phyloP scores from a whole-genome alignment of 2,797 vertebrate species.

The Corythornis leucogaster region DNA sequence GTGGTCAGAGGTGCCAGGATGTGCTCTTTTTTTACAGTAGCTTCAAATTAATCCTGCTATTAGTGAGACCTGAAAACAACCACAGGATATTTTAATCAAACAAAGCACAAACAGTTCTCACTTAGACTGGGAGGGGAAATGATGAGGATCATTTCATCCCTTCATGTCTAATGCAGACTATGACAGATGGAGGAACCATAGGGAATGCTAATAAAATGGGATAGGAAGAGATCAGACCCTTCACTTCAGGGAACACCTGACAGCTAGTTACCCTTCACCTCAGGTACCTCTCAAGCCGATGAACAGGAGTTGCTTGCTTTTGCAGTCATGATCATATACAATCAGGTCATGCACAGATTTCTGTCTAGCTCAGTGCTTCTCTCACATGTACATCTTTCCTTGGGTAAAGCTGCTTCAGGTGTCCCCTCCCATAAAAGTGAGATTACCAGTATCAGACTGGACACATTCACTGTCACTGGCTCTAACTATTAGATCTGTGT shows the following conservation, averaged over 20 bases:
- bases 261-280: background rate
- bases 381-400: background rate
- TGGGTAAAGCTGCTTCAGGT: background rate
- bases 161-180: background rate
- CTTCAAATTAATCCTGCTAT: conserved; percentile 6
- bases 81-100: background rate
- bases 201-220: background rate
- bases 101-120: conserved; percentile 2
- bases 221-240: background rate
- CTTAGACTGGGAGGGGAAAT: background rate
- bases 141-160: background rate
- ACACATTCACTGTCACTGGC: background rate
- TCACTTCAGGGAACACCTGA: background rate
- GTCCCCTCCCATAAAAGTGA: background rate
- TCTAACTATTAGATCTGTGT: background rate
- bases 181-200: background rate
- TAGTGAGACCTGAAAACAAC: background rate
- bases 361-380: background rate
- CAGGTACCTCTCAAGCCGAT: background rate
- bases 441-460: background rate
- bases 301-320: background rate
- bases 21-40: background rate
- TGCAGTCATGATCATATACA: background rate
- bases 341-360: background rate
- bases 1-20: background rate